Evolutionary conservation across 2,888 invertebrate species (phyloP), one percentile per base, ranked within the genome.

Genomic region (Leptopilina drosophilae): DNA sequence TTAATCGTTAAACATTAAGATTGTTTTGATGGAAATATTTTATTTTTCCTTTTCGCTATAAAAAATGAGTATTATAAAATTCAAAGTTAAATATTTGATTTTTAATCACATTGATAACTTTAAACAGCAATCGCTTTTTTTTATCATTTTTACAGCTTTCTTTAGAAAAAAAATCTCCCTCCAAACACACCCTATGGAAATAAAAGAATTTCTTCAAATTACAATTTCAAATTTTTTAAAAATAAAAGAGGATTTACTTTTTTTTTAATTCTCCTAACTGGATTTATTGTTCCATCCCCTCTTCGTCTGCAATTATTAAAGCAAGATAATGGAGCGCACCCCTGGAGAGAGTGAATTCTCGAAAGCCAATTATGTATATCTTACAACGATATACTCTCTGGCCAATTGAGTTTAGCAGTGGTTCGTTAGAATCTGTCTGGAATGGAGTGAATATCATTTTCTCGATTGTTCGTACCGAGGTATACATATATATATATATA

Each of bases 381-480:
- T 73, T 53, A 56, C 73, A 73, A 53, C 73, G 73, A 73, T 73
- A 73, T 33, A 53, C 73, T 73, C 73, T 49, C 49, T 49, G 73
- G 73, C 73, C 73, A 73, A 73, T 73, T 73, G 73, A 73, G 73
- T 73, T 73, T 56, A 73, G 56, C 53, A 73, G 73, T 73, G 73
- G 56, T 73, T 73, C 73, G 73, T 59, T 73, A 73, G 73, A 59
- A 73, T 73, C 73, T 73, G 40, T 40, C 73, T 73, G 56, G 73
- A 56, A 5, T 59, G 53, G 56, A 73, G 73, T 56, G 73, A 73
- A n/a, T 53, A 73, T 59, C 56, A 73, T 42, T 49, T 12, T 56
- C 73, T 56, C 33, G 56, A 73, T 73, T 73, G 73, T 14, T 73
- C 56, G 56, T 5, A 33, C 33, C 33, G 33, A 33, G 33, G 26